Conservation (phyloP, 2,797 vertebrate species). For the Nannoperca australis region DNA sequence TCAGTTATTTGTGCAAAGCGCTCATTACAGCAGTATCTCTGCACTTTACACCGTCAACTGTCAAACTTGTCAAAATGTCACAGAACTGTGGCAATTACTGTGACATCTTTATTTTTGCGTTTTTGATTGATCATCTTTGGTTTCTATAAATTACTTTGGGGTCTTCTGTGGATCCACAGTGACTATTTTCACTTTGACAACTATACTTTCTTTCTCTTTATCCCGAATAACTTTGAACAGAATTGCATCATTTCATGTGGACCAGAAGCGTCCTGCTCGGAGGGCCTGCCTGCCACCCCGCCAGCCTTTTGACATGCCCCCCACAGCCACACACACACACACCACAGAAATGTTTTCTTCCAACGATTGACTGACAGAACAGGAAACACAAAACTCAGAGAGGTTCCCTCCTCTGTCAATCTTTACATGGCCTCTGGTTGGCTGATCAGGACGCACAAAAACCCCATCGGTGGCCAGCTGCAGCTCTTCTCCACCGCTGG, state of each 20-base stretch:
- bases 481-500: background rate
- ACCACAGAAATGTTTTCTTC: background rate
- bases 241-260: background rate
- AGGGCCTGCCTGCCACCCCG: background rate
- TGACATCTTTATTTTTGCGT: constrained; percentile 21
- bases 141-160: background rate
- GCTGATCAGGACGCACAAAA: background rate
- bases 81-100: constrained; percentile 26
- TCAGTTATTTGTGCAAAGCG: constrained; percentile 21
- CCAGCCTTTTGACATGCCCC: background rate
- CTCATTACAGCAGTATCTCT: constrained; percentile 34
- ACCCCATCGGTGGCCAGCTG: background rate
- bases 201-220: background rate
- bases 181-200: background rate
- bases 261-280: background rate
- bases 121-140: constrained; percentile 29
- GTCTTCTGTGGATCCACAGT: background rate
- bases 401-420: background rate
- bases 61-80: constrained; percentile 48
- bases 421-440: background rate
- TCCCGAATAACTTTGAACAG: background rate
- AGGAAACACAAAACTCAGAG: constrained; percentile 8
- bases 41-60: constrained; percentile 23
- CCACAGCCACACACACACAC: background rate
- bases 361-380: background rate